Percentiles rank a stretch among this genome's conserved stretches.
Evolutionary conservation across 1,140 invertebrate species (phyloP).

Genomic region (Anastrepha obliqua): DNA sequence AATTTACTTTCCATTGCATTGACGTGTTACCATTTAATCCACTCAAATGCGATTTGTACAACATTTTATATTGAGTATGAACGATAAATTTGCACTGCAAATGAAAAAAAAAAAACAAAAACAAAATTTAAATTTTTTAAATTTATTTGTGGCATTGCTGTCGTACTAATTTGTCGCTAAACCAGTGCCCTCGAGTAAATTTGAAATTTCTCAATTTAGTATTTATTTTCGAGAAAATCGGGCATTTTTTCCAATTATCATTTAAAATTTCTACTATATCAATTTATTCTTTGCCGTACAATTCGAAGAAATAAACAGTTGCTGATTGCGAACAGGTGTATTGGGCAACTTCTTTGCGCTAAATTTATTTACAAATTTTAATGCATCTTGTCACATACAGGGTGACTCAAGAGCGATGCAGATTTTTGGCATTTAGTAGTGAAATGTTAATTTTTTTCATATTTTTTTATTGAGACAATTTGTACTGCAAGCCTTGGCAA

Average conservation of each 20-base stretch:
- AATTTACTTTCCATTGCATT: slow-evolving; percentile 6
- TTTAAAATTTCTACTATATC: not conserved
- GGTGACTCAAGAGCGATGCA: no score
- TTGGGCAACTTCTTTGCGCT: not conserved
- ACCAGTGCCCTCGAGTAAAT: not conserved
- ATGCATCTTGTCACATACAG: not conserved
- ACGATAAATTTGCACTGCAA: not conserved
- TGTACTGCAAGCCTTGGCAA: no score
- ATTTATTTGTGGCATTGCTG: not conserved
- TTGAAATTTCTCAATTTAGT: not conserved
- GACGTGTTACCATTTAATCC: slow-evolving; percentile 33
- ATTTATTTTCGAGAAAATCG: not conserved
- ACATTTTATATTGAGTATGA: not conserved
- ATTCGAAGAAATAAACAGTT: not conserved
- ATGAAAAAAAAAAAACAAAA: not conserved
- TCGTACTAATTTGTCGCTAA: slow-evolving; percentile 18
- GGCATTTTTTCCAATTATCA: not conserved
- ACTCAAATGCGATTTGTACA: not conserved
- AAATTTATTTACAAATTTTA: slow-evolving; percentile 9
- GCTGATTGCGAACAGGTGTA: slow-evolving; percentile 9
- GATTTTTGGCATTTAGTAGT: no score
- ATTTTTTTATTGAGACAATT: no score
- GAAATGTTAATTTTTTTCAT: no score
- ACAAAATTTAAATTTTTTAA: not conserved
- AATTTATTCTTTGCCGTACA: no score